Evolutionary conservation across 2,888 invertebrate species (phyloP), one percentile per base, ranked within the genome.

Genomic region (Callyntrura sp.): DNA sequence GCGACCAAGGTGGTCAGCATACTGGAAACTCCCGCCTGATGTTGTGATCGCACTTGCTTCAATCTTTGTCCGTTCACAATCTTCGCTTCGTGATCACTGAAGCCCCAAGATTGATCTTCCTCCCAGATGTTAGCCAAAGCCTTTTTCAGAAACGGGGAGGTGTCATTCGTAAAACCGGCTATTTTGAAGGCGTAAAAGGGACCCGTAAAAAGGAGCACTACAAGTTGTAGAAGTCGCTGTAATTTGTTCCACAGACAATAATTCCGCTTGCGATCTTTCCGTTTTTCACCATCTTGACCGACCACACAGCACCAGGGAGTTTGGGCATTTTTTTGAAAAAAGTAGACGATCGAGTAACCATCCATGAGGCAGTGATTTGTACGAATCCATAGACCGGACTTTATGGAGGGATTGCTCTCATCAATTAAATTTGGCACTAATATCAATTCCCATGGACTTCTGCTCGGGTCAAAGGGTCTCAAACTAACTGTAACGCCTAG

Each of bases 341-440:
- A 28, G 0, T 48, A 48, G 12, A 28, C 12, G n/a, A 25, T n/a
- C 11, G 83, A 51, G 20, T 23, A 73, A 14, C 84, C 84, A 35
- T 85, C 84, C 14, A 48, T 28, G 1, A 85, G 28, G 14, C 84
- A 55, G 17, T 85, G 84, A 17, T 70, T 55, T 3, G 14, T 6
- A 20, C 73, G 12, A 8, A 85, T 14, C 12, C 70, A n/a, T 0
- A 85, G 0, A 0, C 25, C 57, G 0, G 73, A 70, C 20, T 85
- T 85, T 23, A 57, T 5, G 17, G 17, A 12, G 0, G 73, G 43
- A 17, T 85, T 51, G 5, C 11, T 35, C 4, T 70, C 73, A 35
- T 85, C 73, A 23, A 28, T 20, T 8, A 73, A 57, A 43, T 85
- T 85, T 35, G 73, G 84, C 14, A 85, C 35, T 0, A 85, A 2